Evolutionary conservation across 2,797 vertebrate species (phyloP), one percentile per base, ranked within the genome.

Genomic region (Syndactyla subalaris): DNA sequence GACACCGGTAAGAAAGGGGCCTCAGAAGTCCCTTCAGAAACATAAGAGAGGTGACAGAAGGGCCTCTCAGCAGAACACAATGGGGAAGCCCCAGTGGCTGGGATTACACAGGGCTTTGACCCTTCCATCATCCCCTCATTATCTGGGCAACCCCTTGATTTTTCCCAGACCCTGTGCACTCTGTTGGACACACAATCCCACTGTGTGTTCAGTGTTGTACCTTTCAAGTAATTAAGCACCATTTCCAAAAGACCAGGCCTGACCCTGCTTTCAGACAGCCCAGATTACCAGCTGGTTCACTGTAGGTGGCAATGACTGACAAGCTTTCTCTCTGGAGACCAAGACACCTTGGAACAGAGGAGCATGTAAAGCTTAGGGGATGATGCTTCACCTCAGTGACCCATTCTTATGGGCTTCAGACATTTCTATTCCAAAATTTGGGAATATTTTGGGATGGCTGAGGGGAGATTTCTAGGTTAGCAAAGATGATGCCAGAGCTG

Each of bases 1-100:
- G 19, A 93, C 98, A 32, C 98, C 76, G 92, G 99, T 99, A 85
- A 98, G 98, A 62, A 80, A n/a, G 41, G n/a, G 39, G 41, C 22
- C 30, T 30, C 41, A 34, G 49, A 27, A 51, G 48, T 29, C 22
- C 30, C 16, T 12, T 41, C 41, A 48, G 29, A 73, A 34, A 29
- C 22, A 4, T 13, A n/a, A 19, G 4, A 7, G 52, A 83, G 32
- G 49, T 73, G 34, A 27, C 41, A 48, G 58, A 61, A 36, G 43
- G 54, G 34, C 24, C 38, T 75, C 59, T 93, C 48, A 49, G 67
- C 38, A 57, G 21, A 46, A 46, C 45, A 46, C 45, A 46, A 2
- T 46, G 45, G 45, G 43, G 45, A 46, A 46, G 11, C 45, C 45
- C 45, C 45, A 36, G 41, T 49, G 41, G 13, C 13, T 61, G 66